A percentile compares a stretch with the other conserved stretches of the same genome.
These are phyloP conservation scores for Brenthis ino DNA, from an alignment of 2,888 invertebrate genomes.

Conservation along the genomic window DNA sequence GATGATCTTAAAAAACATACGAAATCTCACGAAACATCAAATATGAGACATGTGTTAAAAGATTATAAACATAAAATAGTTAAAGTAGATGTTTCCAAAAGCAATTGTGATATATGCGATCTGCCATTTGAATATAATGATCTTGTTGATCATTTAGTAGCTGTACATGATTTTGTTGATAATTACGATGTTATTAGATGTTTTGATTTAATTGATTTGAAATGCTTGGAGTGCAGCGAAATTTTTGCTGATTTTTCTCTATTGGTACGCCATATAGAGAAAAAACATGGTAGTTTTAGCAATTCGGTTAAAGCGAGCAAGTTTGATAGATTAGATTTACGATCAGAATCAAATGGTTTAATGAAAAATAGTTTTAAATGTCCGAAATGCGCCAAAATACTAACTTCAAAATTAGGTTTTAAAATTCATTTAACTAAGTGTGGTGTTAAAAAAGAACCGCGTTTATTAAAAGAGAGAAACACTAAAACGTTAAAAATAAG, in stretches of 20 bases:
- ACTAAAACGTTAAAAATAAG: constrained; percentile 34
- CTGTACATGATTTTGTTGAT: constrained; percentile 34
- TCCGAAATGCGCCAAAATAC: constrained; percentile 33
- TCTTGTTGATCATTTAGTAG: constrained; percentile 41
- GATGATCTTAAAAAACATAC: constrained; percentile 45
- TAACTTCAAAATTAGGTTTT: constrained; percentile 36
- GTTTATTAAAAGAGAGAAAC: constrained; percentile 23
- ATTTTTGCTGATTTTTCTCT: constrained; percentile 21
- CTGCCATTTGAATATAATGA: constrained; percentile 38
- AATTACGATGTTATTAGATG: constrained; percentile 18
- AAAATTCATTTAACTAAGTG: constrained; percentile 36
- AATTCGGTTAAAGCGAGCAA: neutral
- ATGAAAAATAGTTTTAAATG: constrained; percentile 28
- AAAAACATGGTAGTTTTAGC: constrained; percentile 11
- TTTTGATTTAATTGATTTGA: constrained; percentile 38
- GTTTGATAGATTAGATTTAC: neutral
- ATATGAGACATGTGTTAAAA: constrained; percentile 29
- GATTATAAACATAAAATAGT: constrained; percentile 30
- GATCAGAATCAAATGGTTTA: neutral
- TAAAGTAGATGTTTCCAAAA: constrained; percentile 46
- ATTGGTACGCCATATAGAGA: constrained; percentile 26
- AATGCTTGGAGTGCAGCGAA: constrained; percentile 43
- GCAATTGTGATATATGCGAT: constrained; percentile 44
- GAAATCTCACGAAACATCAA: constrained; percentile 43
- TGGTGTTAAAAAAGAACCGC: constrained; percentile 29